Base-by-base conservation (phyloP, 2,113 vertebrate genomes). In the Corynorhinus townsendii region DNA sequence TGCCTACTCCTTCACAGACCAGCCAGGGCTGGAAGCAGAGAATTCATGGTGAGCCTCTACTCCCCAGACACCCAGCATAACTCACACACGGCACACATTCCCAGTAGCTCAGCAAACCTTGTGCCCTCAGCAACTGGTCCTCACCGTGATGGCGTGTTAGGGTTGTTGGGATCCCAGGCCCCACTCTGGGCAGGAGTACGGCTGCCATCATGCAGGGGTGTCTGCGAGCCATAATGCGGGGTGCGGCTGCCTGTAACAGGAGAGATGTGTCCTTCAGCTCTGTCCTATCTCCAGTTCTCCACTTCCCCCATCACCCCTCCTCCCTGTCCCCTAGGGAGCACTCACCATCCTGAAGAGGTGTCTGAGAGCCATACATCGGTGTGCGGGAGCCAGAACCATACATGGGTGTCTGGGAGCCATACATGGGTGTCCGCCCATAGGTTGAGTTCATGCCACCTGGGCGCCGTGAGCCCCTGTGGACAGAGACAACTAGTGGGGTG, bases 301-400 rank as follows among this genome's bases (percentile, higher is more conserved):
- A 30, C 4, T 9, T 12, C 9, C 26, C 10, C 33, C 15, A 0
- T 5, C 1, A 0, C 2, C 11, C 71, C 43, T 20, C 40, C 2
- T 20, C 38, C 19, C 12, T 1, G 9, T 30, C 59, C 52, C 14
- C 28, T 0, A 0, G 40, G 4, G 17, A 72, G 7, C 6, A 12
- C 99, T 98, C 90, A 99, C 99, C 99, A 0, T 99, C 99, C 0
- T 99, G 99, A 33, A 99, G 97, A 0, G 99, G 99, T 0, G 99
- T 99, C 98, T 99, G 99, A 0, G 99, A 99, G 11, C 99, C 99
- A 0, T 99, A 99, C 99, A 99, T 99, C 10, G 99, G 99, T 0
- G 99, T 99, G 11, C 99, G 98, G 77, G 99, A 99, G 9, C 99
- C 99, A 0, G 99, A 99, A 20, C 99, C 99, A 0, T 99, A 99